Conservation (phyloP, 2,797 vertebrate genomes). For the Premnoplex brunnescens region DNA sequence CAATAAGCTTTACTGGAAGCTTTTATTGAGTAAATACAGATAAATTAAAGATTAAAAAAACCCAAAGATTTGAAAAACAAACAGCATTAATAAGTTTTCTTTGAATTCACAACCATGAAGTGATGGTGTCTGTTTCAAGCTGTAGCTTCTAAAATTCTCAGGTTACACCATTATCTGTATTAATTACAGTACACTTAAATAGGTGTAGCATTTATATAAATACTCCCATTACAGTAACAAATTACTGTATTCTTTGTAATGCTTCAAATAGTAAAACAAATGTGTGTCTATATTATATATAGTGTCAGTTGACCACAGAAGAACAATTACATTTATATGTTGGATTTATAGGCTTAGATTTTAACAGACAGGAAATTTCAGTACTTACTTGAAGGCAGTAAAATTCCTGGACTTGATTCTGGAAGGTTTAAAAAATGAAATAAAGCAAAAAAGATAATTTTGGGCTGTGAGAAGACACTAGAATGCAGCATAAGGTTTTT, state of each 20-base stretch:
- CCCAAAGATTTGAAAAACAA: neutral
- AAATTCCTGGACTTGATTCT: neutral
- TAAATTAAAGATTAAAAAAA: neutral
- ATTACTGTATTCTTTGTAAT: fast-evolving
- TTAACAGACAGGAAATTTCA: neutral
- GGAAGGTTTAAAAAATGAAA: neutral
- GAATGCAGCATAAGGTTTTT: neutral
- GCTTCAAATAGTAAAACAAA: neutral
- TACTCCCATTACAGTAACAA: neutral
- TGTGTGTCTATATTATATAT: neutral
- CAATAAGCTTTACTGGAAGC: neutral
- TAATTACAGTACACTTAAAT: neutral
- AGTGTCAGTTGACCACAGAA: neutral
- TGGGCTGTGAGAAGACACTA: neutral
- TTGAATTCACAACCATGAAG: neutral
- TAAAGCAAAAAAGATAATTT: neutral
- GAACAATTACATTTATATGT: neutral
- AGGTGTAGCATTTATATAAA: neutral
- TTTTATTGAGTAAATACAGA: neutral
- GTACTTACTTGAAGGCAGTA: neutral
- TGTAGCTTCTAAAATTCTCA: neutral
- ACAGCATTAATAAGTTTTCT: neutral
- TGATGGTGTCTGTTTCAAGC: neutral
- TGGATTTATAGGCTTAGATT: neutral
- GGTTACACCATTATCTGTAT: neutral